Evolutionary conservation across 23 tunicate genomes (phyloP).

Genomic region (Halocynthia aurantium): DNA sequence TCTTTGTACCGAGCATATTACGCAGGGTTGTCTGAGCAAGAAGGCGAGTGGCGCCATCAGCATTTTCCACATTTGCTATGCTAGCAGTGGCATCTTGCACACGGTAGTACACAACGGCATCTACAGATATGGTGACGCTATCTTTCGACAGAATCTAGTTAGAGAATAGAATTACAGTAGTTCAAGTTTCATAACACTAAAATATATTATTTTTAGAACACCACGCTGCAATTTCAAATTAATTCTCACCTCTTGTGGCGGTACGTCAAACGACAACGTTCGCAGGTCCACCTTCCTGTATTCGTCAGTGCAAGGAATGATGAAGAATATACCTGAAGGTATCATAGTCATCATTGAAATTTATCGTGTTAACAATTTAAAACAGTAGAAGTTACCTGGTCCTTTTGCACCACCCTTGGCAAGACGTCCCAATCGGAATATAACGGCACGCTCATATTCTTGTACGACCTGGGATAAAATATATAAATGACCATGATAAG

Average conservation of each 20-base stretch:
- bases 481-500: neutral
- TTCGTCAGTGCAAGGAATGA: slow-evolving; percentile 84
- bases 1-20: slow-evolving; percentile 84
- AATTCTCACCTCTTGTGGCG: slow-evolving; percentile 68
- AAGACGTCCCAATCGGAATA: slow-evolving; percentile 80
- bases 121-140: slow-evolving; percentile 83
- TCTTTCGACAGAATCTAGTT: slow-evolving; percentile 81
- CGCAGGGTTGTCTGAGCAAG: slow-evolving; percentile 89
- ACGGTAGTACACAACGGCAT: slow-evolving; percentile 85
- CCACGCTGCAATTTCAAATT: neutral
- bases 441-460: slow-evolving; percentile 96
- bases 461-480: slow-evolving; percentile 67
- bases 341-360: no score
- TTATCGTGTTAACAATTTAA: no score
- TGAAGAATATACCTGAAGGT: slow-evolving; percentile 57
- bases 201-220: neutral
- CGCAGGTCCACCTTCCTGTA: slow-evolving; percentile 80
- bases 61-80: slow-evolving; percentile 80
- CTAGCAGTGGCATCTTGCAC: slow-evolving; percentile 79
- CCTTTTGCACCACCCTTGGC: slow-evolving; percentile 94
- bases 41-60: slow-evolving; percentile 85
- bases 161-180: neutral
- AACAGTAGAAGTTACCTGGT: slow-evolving; percentile 42
- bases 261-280: slow-evolving; percentile 79
- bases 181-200: neutral